Base-by-base conservation (phyloP, 2,113 vertebrate species). In the Tringa solitaria region DNA sequence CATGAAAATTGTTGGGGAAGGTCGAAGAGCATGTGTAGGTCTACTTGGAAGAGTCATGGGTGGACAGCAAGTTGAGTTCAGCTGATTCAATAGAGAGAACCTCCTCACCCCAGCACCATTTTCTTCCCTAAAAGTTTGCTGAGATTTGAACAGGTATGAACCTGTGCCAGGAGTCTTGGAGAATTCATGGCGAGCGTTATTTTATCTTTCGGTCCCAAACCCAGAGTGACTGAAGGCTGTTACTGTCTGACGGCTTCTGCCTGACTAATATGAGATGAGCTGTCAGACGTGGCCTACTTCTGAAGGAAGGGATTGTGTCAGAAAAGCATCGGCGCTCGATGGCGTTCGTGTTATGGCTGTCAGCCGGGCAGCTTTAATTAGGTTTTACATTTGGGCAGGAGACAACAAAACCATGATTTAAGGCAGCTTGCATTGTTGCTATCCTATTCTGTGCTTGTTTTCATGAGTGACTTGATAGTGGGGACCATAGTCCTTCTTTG, bases 241-340 rank as follows among this genome's bases (percentile, higher is more conserved):
- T 91, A 0, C 8, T 19, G 57, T 89, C 91, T 89, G 94, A 54
- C 5, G 1, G 87, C 77, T 92, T 35, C 68, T 90, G 85, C 82
- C 56, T 81, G 86, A 86, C 96, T 92, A 83, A 91, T 85, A 60
- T 0, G 5, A 41, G 84, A 39, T 39, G 92, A 91, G 84, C 91
- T 96, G 96, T 95, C 94, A 95, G 93, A 72, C 18, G 1, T 91
- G 94, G 80, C 94, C 95, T 92, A 91, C 80, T 96, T 96, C 57
- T 28, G 10, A 69, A 61, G 84, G 86, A 30, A 95, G 77, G 46
- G 59, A 33, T 12, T 16, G 60, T 87, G 77, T 51, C 32, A 7
- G 53, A 48, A 50, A 53, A 16, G 70, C 69, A 17, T 18, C 2
- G 0, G 45, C 0, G 6, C 67, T 75, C 1, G 0, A 21, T 45